Evolutionary conservation across 1,140 invertebrate genomes (phyloP).

Genomic region (Lepidurus packardi): DNA sequence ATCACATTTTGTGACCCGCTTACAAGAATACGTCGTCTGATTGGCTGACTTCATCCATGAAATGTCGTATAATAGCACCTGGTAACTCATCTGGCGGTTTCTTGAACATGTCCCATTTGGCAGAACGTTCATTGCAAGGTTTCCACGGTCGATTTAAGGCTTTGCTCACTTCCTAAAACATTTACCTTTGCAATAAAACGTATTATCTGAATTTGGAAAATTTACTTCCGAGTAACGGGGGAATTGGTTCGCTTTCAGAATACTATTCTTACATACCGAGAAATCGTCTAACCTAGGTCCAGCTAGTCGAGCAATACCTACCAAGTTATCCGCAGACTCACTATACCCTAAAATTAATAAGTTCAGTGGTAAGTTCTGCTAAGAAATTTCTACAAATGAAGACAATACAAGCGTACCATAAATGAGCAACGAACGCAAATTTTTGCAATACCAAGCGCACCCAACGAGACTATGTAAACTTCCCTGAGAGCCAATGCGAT

Average conservation of each 20-base stretch:
- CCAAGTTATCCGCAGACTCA: background rate
- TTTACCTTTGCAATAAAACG: background rate
- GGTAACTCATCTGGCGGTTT: slow-evolving; percentile 11
- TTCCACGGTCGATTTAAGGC: slow-evolving; percentile 10
- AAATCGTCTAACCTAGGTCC: background rate
- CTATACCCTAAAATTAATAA: background rate
- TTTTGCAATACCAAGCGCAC: background rate
- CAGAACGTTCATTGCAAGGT: slow-evolving; percentile 11
- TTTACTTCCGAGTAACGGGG: background rate
- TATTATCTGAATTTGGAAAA: background rate
- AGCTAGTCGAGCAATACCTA: background rate
- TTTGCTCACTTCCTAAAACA: slow-evolving; percentile 10
- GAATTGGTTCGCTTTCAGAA: background rate
- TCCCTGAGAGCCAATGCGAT: background rate
- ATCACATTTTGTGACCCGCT: slow-evolving; percentile 4
- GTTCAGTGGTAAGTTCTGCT: background rate
- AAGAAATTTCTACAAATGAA: background rate
- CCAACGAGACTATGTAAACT: background rate
- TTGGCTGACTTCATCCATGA: background rate
- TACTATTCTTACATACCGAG: background rate
- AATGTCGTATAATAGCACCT: background rate
- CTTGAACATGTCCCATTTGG: slow-evolving; percentile 14
- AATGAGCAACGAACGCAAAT: background rate
- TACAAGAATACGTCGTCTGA: background rate
- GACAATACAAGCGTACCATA: background rate